Conservation (phyloP, 2,113 vertebrate species). For the Reinhardtius hippoglossoides region DNA sequence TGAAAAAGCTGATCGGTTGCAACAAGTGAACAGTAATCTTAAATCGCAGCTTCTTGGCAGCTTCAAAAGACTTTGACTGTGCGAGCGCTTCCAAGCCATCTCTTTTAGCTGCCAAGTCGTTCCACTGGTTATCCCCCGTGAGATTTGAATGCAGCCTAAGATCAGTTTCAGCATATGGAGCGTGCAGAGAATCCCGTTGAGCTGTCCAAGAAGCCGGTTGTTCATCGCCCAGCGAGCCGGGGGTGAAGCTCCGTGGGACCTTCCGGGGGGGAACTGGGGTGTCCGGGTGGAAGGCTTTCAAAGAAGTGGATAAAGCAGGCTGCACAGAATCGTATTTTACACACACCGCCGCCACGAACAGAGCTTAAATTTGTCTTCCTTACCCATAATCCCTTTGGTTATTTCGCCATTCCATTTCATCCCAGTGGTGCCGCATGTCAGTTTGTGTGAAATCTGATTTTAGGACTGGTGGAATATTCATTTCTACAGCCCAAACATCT, state of each 20-base stretch:
- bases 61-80: slow-evolving; percentile 45
- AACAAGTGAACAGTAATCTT: slow-evolving; percentile 18
- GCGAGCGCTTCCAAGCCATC: slow-evolving; percentile 25
- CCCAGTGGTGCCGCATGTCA: slow-evolving; percentile 20
- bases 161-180: slow-evolving; percentile 52
- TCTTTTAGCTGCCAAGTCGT: slow-evolving; percentile 50
- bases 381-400: slow-evolving; percentile 62
- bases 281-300: slow-evolving; percentile 49
- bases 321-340: slow-evolving; percentile 59
- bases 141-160: slow-evolving; percentile 47
- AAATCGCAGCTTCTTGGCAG: slow-evolving; percentile 28
- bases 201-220: slow-evolving; percentile 43
- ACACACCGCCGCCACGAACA: slow-evolving; percentile 45
- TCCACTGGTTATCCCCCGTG: slow-evolving; percentile 42
- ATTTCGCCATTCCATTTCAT: slow-evolving; percentile 51
- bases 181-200: slow-evolving; percentile 54
- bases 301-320: slow-evolving; percentile 41
- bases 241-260: slow-evolving; percentile 45
- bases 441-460: slow-evolving; percentile 31
- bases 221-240: slow-evolving; percentile 54
- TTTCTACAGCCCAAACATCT: not conserved
- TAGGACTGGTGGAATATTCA: not conserved
- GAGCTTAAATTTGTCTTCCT: slow-evolving; percentile 59
- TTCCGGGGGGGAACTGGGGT: slow-evolving; percentile 15
- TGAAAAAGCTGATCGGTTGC: slow-evolving; percentile 29